Conservation (phyloP, 2,113 vertebrate genomes). For the Lathamus discolor region DNA sequence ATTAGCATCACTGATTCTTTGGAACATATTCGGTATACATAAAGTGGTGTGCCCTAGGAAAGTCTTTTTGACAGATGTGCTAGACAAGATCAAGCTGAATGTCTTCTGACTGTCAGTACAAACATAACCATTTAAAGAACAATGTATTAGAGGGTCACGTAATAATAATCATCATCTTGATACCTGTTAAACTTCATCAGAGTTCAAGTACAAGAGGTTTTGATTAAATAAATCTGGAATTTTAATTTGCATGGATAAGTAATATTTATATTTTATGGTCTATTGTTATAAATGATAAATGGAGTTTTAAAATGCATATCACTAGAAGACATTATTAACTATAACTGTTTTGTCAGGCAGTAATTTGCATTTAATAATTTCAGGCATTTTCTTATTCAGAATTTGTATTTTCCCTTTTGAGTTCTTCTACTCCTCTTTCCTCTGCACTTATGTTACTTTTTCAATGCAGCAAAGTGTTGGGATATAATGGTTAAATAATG, state of each 20-base stretch:
- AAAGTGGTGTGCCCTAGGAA: background rate
- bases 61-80: background rate
- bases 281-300: slow-evolving; percentile 10
- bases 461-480: slow-evolving; percentile 77
- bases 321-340: slow-evolving; percentile 38
- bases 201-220: background rate
- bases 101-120: background rate
- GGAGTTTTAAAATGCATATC: slow-evolving; percentile 14
- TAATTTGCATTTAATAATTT: slow-evolving; percentile 62
- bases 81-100: background rate
- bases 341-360: background rate
- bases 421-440: slow-evolving; percentile 51
- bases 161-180: slow-evolving; percentile 34
- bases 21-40: background rate
- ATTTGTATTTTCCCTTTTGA: slow-evolving; percentile 47
- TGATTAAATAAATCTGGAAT: background rate
- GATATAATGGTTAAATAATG: slow-evolving; percentile 88
- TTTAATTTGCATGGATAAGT: background rate
- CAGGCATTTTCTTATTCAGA: slow-evolving; percentile 40
- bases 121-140: background rate
- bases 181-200: background rate
- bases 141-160: background rate
- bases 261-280: background rate
- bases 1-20: background rate
- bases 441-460: slow-evolving; percentile 59